Percentiles rank a stretch among this genome's conserved stretches.
Conservation (phyloP, 2,113 vertebrate genomes). For the Phylloscopus trochiloides region DNA sequence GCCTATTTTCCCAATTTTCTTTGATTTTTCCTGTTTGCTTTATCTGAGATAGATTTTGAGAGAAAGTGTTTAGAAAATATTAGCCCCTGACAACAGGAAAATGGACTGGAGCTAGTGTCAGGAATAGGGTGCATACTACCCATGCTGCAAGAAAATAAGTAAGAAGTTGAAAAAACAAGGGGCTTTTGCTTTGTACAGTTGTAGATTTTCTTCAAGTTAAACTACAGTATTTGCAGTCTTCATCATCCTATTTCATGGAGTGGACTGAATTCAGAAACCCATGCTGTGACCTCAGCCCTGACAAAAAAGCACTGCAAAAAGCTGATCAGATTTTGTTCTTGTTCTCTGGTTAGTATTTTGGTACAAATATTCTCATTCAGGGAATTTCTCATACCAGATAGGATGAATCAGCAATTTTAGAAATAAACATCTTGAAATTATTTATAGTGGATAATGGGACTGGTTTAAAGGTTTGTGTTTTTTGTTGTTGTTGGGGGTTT, state of each 20-base stretch:
- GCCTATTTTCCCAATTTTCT: neutral
- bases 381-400: neutral
- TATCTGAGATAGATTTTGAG: neutral
- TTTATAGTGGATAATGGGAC: neutral
- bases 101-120: neutral
- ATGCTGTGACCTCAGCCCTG: neutral
- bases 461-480: neutral
- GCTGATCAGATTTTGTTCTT: neutral
- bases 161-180: neutral
- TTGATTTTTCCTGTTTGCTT: conserved; percentile 15
- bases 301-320: neutral
- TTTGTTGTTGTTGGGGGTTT: neutral
- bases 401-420: neutral
- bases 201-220: neutral
- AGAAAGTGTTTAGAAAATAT: neutral
- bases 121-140: neutral
- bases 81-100: neutral
- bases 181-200: neutral
- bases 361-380: neutral
- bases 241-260: neutral
- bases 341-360: neutral
- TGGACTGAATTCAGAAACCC: neutral
- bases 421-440: neutral
- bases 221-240: neutral
- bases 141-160: neutral